Evolutionary conservation across 1,140 invertebrate genomes (phyloP).

Genomic region (Semibalanus balanoides): DNA sequence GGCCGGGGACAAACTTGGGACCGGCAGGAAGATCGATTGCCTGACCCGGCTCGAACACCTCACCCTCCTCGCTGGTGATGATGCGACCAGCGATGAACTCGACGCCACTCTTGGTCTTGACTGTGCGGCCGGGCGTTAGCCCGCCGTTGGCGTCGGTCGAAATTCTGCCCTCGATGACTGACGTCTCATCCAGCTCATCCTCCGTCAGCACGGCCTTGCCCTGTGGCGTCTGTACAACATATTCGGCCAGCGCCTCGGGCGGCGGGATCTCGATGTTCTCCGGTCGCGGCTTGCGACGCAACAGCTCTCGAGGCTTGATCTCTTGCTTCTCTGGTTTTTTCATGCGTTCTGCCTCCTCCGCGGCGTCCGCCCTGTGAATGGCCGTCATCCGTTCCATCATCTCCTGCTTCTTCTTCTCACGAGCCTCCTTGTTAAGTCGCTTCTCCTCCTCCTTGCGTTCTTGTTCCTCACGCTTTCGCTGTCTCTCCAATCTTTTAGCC

Average conservation of each 20-base stretch:
- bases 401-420: background rate
- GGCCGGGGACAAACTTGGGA: background rate
- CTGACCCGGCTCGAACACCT: background rate
- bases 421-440: background rate
- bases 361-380: background rate
- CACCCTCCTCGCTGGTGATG: background rate
- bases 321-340: slow-evolving; percentile 1
- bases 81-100: background rate
- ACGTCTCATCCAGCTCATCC: background rate
- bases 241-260: background rate
- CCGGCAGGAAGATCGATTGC: background rate
- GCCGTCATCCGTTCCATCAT: background rate
- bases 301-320: background rate
- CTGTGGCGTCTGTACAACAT: background rate
- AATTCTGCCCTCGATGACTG: background rate
- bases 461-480: background rate
- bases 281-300: background rate
- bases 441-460: background rate
- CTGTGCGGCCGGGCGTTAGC: background rate
- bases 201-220: background rate
- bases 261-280: background rate
- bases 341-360: background rate
- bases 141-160: background rate
- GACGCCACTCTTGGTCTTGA: background rate
- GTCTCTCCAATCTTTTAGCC: background rate